Evolutionary conservation across 2,113 vertebrate genomes (phyloP), one percentile per base, ranked within the genome.

Genomic region (Zapus hudsonius): DNA sequence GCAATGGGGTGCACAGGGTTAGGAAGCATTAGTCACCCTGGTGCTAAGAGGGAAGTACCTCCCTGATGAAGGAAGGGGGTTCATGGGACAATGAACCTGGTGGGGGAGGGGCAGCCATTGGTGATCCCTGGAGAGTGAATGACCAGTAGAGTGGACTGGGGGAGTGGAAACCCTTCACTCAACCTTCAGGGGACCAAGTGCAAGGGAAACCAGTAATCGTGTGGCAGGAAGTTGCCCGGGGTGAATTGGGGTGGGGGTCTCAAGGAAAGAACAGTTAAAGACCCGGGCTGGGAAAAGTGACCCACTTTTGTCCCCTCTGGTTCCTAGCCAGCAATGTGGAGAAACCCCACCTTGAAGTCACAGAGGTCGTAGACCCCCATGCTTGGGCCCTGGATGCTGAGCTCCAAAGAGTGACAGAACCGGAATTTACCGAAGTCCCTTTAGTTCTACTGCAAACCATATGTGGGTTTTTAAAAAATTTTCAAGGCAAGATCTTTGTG

Each of bases 331-430:
- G 0, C 2, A 40, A 74, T 16, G n/a, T 3, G 27, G 9, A 44
- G 36, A 40, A 76, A 9, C 5, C 10, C 57, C 0, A 0, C 8
- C 4, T 5, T 22, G 16, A 1, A 44, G 27, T 38, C 52, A 9
- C 1, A 11, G 3, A 40, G 74, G 3, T n/a, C 6, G 44, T 4
- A 12, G 57, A 70, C 7, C 63, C 66, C 23, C 7, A 63, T 1
- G 3, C 38, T 5, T 27, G 42, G 64, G 52, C 27, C 9, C 57
- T 3, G 12, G 44, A 38, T 1, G 12, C 9, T 3, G 5, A 33
- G 73, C 73, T 67, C 47, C 42, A 31, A 19, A 72, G 57, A 36
- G 42, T 5, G 17, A 5, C 66, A 25, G 47, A 3, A 12, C 19
- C 69, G 64, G 57, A 13, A 31, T 76, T 2, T 16, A 17, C n/a